Evolutionary conservation across 1,140 invertebrate species (phyloP), one percentile per base, ranked within the genome.

Genomic region (Plectus sambesii): DNA sequence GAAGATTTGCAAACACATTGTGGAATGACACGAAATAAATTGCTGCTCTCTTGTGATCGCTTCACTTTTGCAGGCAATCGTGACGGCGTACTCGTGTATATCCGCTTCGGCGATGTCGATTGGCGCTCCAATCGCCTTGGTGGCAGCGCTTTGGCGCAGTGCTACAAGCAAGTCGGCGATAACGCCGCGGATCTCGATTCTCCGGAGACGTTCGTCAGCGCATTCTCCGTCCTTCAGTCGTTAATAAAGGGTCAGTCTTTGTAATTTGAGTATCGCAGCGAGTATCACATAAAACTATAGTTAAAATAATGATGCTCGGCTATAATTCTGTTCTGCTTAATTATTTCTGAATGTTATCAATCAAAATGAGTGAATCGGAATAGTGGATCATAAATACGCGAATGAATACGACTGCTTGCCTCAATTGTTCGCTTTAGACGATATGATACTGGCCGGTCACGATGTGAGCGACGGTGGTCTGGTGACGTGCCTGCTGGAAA

Each of bases 391-490:
- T n/a, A n/a, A n/a, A 17, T 8, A 4, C 1, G 19, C 19, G n/a
- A 46, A 20, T 6, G 22, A 19, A 23, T 27, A 30, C 17, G 15
- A 38, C 30, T 12, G 12, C 17, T 12, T 33, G 12, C 30, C 12
- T 12, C 17, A 33, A 12, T 8, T 38, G 9, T 43, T 40, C 23
- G 51, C 55, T 60, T 41, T 59, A 84, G 81, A 82, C 38, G 75
- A 74, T 0, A 78, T 80, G 63, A 66, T 94, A 5, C 69, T 83
- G 12, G 77, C 90, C n/a, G 88, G 89, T 1, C 92, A 98, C 70
- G 92, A 98, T 72, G 75, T 97, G 1, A 94, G 88, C 70, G 92
- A 97, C 73, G 92, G 92, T 30, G 92, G 92, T 22, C 71, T 96
- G 3, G 75, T 96, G 25, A 85, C 83, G 0, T 87, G 84, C 63